A percentile compares a stretch with the other conserved stretches of the same genome.
Evolutionary conservation across 2,797 vertebrate species (phyloP).

Genomic region (Intellagama lesueurii): DNA sequence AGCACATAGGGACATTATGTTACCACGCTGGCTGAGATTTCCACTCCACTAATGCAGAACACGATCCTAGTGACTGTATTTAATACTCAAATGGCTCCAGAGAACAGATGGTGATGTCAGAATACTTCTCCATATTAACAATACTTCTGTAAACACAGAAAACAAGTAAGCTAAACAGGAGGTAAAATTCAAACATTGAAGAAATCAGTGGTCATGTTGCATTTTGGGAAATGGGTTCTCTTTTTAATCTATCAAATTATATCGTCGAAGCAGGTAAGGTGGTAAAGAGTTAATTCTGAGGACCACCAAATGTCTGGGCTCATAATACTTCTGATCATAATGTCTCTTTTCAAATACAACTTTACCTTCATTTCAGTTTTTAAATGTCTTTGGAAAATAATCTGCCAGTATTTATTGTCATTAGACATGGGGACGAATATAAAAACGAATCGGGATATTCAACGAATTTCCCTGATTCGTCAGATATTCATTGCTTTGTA

Average conservation of each 20-base stretch:
- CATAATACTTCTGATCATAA: too few relatives aligned
- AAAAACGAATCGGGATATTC: too few relatives aligned
- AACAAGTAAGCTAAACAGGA: not conserved
- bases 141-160: not conserved
- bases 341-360: not conserved
- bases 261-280: not conserved
- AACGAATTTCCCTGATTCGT: too few relatives aligned
- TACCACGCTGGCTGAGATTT: too few relatives aligned
- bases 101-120: not conserved
- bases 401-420: constrained; percentile 14
- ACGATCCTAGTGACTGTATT: too few relatives aligned
- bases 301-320: rapidly evolving
- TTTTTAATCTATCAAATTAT: not conserved
- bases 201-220: not conserved
- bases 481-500: too few relatives aligned
- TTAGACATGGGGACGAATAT: too few relatives aligned
- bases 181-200: not conserved
- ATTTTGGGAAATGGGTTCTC: not conserved
- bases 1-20: too few relatives aligned
- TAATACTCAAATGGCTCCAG: not conserved
- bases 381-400: not conserved
- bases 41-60: too few relatives aligned
- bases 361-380: not conserved
- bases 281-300: constrained; percentile 15
- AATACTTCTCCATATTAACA: not conserved